phyloP scores from a whole-genome alignment of 2,113 vertebrate species.

The Sisor rabdophorus region DNA sequence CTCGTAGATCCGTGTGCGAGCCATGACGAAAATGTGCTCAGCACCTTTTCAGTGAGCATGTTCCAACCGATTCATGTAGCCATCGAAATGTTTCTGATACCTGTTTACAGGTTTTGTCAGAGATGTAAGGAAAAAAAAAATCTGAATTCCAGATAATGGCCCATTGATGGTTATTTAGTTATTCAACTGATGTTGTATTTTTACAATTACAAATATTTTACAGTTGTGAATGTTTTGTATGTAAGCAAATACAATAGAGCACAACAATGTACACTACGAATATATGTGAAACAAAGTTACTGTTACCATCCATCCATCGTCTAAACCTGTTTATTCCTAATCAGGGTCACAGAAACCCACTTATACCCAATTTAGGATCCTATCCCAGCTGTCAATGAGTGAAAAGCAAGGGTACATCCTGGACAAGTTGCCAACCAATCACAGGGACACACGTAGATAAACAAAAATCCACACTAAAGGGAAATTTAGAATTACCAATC shows the following conservation, averaged over 20 bases:
- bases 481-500: too few relatives aligned
- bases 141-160: conserved; percentile 3
- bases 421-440: too few relatives aligned
- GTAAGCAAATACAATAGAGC: background rate
- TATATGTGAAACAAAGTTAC: background rate
- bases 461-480: too few relatives aligned
- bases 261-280: background rate
- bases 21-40: conserved; percentile 10
- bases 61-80: conserved; percentile 11
- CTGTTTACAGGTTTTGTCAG: conserved; percentile 25
- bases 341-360: too few relatives aligned
- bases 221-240: background rate
- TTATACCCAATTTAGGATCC: too few relatives aligned
- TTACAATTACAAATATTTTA: background rate
- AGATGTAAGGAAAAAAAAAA: background rate
- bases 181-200: too few relatives aligned
- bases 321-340: too few relatives aligned
- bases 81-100: conserved; percentile 14
- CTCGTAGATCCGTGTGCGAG: conserved; percentile 16
- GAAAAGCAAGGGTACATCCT: too few relatives aligned
- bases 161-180: too few relatives aligned
- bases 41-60: conserved; percentile 12
- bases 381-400: too few relatives aligned
- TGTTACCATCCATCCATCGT: background rate
- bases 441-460: too few relatives aligned